Percentiles rank a stretch among this genome's conserved stretches.
phyloP scores from a whole-genome alignment of 2,888 invertebrate genomes.

The Eristalis pertinax region DNA sequence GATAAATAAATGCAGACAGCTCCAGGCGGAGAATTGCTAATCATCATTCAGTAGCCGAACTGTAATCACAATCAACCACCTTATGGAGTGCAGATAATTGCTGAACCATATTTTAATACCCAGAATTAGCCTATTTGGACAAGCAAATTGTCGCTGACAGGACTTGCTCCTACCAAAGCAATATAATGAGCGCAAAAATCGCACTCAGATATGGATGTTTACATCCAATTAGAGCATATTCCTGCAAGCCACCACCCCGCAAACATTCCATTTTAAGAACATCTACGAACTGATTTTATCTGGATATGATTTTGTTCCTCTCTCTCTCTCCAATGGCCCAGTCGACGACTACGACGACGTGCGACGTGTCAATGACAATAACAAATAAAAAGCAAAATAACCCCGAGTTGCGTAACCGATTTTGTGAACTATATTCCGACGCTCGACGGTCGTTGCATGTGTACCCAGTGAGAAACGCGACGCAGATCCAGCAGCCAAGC shows the following conservation, averaged over 20 bases:
- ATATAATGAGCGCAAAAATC: background rate
- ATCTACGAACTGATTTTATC: background rate
- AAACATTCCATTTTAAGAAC: background rate
- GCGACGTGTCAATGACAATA: background rate
- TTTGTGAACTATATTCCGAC: background rate
- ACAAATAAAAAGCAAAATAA: background rate
- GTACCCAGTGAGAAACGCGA: background rate
- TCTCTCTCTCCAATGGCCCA: background rate
- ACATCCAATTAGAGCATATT: background rate
- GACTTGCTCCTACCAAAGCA: background rate
- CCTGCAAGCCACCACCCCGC: background rate
- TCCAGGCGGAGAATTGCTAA: background rate
- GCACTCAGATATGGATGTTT: background rate
- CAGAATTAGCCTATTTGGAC: background rate
- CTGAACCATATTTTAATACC: background rate
- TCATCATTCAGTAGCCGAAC: background rate
- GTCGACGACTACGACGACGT: background rate
- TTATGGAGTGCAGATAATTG: background rate
- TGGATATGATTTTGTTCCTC: background rate
- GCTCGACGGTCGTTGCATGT: background rate
- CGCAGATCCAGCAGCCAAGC: background rate
- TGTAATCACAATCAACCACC: background rate
- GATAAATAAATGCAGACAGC: background rate
- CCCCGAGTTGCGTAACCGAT: background rate
- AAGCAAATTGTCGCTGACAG: background rate